A percentile compares a stretch with the other conserved stretches of the same genome.
Conservation (phyloP, 2,113 vertebrate genomes). For the Cheirogaleus medius region DNA sequence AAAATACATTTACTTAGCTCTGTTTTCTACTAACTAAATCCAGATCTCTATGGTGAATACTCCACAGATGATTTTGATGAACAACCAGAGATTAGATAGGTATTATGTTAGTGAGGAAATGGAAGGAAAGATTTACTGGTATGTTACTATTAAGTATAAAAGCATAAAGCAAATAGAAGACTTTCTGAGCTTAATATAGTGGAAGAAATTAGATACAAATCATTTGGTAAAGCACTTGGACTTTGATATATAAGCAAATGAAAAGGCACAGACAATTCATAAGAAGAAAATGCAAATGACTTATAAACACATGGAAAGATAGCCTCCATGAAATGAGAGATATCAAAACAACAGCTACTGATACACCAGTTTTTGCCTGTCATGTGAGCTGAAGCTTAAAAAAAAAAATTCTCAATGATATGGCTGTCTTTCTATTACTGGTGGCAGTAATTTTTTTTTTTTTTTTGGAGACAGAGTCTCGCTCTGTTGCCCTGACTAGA, state of each 20-base stretch:
- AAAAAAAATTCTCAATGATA: neutral
- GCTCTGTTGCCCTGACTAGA: too few species aligned
- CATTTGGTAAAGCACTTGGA: constrained; percentile 10
- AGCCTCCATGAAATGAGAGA: neutral
- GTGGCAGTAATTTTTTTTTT: neutral
- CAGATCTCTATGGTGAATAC: neutral
- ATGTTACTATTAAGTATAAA: constrained; percentile 26
- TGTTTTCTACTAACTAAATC: neutral
- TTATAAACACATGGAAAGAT: constrained; percentile 17
- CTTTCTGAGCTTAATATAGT: neutral
- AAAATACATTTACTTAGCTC: neutral
- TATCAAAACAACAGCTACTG: neutral
- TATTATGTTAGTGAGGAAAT: neutral
- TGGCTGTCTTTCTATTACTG: neutral
- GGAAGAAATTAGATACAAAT: constrained; percentile 38
- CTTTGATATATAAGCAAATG: neutral
- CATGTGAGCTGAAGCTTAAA: neutral
- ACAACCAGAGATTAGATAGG: neutral
- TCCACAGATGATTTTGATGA: neutral
- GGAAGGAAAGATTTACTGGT: neutral
- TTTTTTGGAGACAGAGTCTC: too few species aligned
- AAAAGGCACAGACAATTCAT: constrained; percentile 3
- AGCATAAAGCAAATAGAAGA: constrained; percentile 12
- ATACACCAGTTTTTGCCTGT: constrained; percentile 39
- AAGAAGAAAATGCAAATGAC: constrained; percentile 29